These are phyloP conservation scores for Ophiodon elongatus DNA, from an alignment of 2,113 vertebrate genomes.

Conservation along the genomic window DNA sequence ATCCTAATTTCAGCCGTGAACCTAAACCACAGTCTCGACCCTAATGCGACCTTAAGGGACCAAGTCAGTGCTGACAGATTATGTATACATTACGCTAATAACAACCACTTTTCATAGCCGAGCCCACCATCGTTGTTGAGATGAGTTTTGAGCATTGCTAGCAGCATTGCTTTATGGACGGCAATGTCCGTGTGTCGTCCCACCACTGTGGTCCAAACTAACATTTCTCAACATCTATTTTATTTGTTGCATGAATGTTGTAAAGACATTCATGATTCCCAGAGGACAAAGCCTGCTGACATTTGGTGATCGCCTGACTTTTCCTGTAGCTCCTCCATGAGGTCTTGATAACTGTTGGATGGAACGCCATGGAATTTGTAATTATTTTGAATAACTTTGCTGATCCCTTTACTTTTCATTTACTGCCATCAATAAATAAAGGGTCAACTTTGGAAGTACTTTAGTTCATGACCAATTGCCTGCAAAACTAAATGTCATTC, in stretches of 20 bases:
- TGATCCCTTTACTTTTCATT: background rate
- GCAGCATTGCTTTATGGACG: background rate
- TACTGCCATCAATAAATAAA: background rate
- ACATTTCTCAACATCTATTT: background rate
- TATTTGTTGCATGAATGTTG: background rate
- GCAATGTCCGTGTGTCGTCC: background rate
- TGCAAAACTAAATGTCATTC: background rate
- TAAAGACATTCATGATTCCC: background rate
- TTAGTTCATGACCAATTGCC: background rate
- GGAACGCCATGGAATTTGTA: background rate
- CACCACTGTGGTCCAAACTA: background rate
- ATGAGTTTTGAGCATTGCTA: background rate
- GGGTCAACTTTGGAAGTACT: background rate
- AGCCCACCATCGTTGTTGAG: background rate
- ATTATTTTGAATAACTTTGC: background rate
- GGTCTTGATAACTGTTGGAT: background rate
- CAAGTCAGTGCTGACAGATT: background rate
- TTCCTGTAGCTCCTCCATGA: background rate
- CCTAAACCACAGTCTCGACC: background rate
- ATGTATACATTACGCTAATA: background rate
- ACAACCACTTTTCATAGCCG: background rate
- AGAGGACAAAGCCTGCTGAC: background rate
- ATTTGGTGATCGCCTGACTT: background rate
- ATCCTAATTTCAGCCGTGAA: slow-evolving; percentile 6
- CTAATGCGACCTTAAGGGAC: no score